Evolutionary conservation across 2,113 vertebrate genomes (phyloP).

Genomic region (Sorex fumeus): DNA sequence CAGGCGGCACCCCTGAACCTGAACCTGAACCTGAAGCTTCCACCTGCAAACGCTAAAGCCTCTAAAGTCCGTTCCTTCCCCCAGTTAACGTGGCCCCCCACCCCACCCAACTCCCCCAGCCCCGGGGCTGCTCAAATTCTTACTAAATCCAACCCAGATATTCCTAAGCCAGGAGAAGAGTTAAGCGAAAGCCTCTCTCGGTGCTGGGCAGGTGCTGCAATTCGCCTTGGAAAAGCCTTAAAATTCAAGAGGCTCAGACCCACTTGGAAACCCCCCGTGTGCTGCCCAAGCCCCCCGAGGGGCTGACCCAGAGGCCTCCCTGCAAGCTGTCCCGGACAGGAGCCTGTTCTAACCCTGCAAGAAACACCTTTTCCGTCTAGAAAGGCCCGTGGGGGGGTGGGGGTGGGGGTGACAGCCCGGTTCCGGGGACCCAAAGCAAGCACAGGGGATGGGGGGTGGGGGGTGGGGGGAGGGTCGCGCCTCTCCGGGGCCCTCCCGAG

Average conservation of each 20-base stretch:
- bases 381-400: not conserved
- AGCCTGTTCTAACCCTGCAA: conserved; percentile 61
- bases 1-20: conserved; percentile 10
- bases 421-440: too few species aligned
- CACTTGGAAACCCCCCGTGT: conserved; percentile 53
- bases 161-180: conserved; percentile 16
- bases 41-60: not conserved
- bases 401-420: too few species aligned
- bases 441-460: too few species aligned
- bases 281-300: not conserved
- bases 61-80: conserved; percentile 46
- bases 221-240: conserved; percentile 52
- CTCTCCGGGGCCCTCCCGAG: not conserved
- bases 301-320: not conserved
- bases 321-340: not conserved
- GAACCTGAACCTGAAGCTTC: conserved; percentile 5
- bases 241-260: conserved; percentile 56
- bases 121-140: not conserved
- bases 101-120: not conserved
- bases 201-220: conserved; percentile 23
- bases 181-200: conserved; percentile 1
- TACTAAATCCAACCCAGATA: conserved; percentile 45
- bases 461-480: conserved; percentile 20
- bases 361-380: conserved; percentile 62
- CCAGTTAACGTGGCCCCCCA: not conserved